A percentile compares a stretch with the other conserved stretches of the same genome.
Evolutionary conservation across 2,113 vertebrate genomes (phyloP).

Genomic region (Alligator mississippiensis): DNA sequence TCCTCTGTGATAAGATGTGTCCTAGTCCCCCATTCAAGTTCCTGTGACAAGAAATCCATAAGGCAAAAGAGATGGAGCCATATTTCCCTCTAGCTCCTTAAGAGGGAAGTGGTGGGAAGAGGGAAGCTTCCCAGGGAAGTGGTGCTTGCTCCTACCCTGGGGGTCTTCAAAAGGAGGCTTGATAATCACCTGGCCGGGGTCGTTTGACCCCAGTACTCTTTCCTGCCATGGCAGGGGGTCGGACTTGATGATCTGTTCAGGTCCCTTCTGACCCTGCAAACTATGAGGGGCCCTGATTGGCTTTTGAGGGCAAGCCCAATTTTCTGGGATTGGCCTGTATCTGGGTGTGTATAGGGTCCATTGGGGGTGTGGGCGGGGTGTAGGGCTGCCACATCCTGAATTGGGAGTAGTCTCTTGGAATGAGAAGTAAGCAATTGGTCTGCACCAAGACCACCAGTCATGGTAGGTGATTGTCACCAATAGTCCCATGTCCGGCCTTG

Average conservation of each 20-base stretch:
- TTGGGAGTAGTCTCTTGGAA: neutral
- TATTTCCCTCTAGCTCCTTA: rapidly evolving
- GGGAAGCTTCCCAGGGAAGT: too few species aligned
- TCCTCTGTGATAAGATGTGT: neutral
- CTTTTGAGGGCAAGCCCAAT: neutral
- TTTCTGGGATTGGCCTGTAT: neutral
- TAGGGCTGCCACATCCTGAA: neutral
- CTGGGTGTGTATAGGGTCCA: neutral
- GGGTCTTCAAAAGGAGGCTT: too few species aligned
- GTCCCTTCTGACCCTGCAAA: too few species aligned
- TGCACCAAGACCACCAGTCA: neutral
- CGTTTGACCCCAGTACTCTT: too few species aligned
- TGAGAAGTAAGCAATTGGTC: neutral
- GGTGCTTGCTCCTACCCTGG: too few species aligned
- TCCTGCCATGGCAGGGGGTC: too few species aligned
- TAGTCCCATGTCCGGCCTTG: too few species aligned
- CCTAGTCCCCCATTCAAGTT: too few species aligned
- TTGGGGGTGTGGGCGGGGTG: too few species aligned
- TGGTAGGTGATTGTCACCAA: neutral
- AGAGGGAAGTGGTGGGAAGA: neutral
- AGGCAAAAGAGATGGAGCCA: rapidly evolving
- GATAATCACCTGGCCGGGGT: too few species aligned
- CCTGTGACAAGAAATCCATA: neutral
- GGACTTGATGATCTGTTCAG: too few species aligned
- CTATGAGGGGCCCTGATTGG: neutral